Conservation (phyloP, 2,113 vertebrate genomes). For the Hemibagrus wyckioides region DNA sequence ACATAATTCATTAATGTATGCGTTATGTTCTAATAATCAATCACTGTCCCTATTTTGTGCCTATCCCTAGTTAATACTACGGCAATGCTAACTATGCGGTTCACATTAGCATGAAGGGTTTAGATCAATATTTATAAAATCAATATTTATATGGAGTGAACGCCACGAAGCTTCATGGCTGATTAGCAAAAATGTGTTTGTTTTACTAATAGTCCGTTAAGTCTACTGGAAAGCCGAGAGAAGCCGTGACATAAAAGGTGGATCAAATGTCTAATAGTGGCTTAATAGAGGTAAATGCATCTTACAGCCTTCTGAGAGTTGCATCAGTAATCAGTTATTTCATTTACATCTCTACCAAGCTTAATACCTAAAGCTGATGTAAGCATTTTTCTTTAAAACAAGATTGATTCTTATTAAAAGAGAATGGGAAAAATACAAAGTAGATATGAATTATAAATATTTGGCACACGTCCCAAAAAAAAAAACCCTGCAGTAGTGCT, state of each 20-base stretch:
- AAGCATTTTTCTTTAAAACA: background rate
- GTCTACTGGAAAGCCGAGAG: background rate
- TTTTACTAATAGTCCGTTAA: constrained; percentile 6
- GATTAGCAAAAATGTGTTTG: constrained; percentile 6
- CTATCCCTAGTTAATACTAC: background rate
- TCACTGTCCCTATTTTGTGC: background rate
- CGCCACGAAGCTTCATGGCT: background rate
- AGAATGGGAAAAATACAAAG: background rate
- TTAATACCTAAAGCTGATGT: constrained; percentile 8
- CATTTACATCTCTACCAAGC: background rate
- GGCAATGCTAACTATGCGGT: background rate
- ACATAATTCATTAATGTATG: background rate
- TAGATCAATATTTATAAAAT: constrained; percentile 30
- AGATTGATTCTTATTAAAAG: background rate
- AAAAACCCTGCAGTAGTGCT: background rate
- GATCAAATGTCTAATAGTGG: constrained; percentile 9
- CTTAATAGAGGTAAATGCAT: constrained; percentile 8
- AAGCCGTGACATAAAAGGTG: background rate
- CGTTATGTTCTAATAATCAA: background rate
- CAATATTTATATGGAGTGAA: constrained; percentile 8
- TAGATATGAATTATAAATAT: background rate
- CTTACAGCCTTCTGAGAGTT: background rate
- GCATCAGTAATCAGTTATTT: background rate
- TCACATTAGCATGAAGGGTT: constrained; percentile 25
- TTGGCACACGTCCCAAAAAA: background rate